A percentile compares a stretch with the other conserved stretches of the same genome.
These are phyloP conservation scores for Drosophila tanythrix DNA, from an alignment of 2,888 invertebrate genomes.

Conservation along the genomic window DNA sequence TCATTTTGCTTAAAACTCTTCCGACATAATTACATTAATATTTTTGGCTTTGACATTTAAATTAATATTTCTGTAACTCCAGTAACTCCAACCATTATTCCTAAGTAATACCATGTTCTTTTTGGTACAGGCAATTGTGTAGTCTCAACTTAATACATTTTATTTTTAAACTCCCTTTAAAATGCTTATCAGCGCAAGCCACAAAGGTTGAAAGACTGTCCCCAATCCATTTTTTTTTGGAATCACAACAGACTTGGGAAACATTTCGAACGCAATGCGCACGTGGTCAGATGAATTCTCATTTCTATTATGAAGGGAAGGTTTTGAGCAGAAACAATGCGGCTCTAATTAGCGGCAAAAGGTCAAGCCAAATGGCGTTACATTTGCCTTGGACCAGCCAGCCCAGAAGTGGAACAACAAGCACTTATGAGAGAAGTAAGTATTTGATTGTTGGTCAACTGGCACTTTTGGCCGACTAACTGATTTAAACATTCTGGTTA, in stretches of 20 bases:
- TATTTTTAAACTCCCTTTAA: background rate
- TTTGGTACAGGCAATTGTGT: background rate
- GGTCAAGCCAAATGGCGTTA: slow-evolving; percentile 60
- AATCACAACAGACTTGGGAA: slow-evolving; percentile 66
- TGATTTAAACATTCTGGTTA: background rate
- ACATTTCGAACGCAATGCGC: slow-evolving; percentile 51
- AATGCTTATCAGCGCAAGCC: slow-evolving; percentile 35
- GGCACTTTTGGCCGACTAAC: background rate
- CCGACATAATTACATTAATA: background rate
- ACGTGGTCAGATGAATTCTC: slow-evolving; percentile 40
- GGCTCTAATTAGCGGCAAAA: slow-evolving; percentile 64
- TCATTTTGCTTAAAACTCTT: background rate
- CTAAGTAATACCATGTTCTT: background rate
- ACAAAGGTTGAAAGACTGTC: slow-evolving; percentile 6
- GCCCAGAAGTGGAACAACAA: background rate
- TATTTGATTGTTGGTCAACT: slow-evolving; percentile 46
- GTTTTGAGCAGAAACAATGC: slow-evolving; percentile 52
- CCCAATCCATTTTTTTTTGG: slow-evolving; percentile 1
- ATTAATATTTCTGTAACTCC: background rate
- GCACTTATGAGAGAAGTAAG: slow-evolving; percentile 88
- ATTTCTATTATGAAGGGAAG: slow-evolving; percentile 1
- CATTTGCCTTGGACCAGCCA: slow-evolving; percentile 2
- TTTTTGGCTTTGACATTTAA: background rate
- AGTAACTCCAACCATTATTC: background rate
- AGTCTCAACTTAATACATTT: background rate